Base-by-base conservation (phyloP, 2,113 vertebrate species). In the Hippocampus comes region DNA sequence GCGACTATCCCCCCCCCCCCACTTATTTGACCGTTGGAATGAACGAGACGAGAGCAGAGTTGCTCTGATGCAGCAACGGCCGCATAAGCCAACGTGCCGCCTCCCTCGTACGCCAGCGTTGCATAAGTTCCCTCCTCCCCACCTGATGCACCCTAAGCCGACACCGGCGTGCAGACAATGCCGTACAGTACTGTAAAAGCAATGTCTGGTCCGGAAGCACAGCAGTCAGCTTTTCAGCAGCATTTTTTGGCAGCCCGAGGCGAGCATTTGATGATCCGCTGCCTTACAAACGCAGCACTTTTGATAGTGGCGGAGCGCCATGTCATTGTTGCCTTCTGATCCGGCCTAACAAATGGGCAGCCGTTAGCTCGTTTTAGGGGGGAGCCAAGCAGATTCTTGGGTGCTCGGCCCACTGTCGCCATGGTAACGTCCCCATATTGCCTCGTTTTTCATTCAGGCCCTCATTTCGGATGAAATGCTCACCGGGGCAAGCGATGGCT, bases 81-180 rank as follows among this genome's bases (percentile, higher is more conserved):
- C 38, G 69, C 68, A 53, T 30, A 5, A 1, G 66, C 56, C 73
- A 69, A 83, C 68, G 71, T 25, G 72, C 46, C 21, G 71, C 81
- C 60, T 81, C 76, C 77, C 68, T 78, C 17, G 42, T 48, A 63
- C 57, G 71, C 67, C 48, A n/a, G 49, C 0, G 56, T 87, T 89
- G 75, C 72, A 67, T 74, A 83, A 82, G 41, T 20, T 20, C 17
- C 56, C 23, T 38, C 67, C 67, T 49, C 27, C 20, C 70, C 42
- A 57, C 67, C 74, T 53, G 51, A 76, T 66, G 34, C 53, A 67
- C 70, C 5, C 20, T 17, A 49, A 78, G 34, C 69, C 70, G 15
- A 75, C 61, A 41, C 5, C 18, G 2, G 23, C 15, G 17, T 27
- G n/a, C 48, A 9, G 27, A 68, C 66, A 68, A 65, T 46, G 46